phyloP scores from a whole-genome alignment of 2,888 invertebrate species.

The Mythimna impura region DNA sequence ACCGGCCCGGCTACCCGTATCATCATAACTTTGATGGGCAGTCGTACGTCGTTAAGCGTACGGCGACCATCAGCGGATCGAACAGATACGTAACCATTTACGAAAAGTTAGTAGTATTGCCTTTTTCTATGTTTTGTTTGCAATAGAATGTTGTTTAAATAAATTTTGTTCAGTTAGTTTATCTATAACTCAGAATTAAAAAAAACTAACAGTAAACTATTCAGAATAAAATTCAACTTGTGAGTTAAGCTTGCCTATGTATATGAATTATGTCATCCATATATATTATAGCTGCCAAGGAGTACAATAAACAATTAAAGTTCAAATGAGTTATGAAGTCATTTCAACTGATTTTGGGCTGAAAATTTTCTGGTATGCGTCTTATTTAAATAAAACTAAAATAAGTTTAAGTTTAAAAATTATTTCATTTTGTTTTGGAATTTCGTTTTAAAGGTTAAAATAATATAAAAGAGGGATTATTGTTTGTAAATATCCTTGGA shows the following conservation, averaged over 20 bases:
- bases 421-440: too few species aligned
- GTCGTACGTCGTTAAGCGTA: background rate
- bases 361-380: background rate
- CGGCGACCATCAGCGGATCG: background rate
- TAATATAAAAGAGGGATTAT: background rate
- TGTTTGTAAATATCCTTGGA: background rate
- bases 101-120: constrained; percentile 4
- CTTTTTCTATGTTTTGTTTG: background rate
- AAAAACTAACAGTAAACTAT: too few species aligned
- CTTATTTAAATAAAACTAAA: background rate
- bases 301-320: background rate
- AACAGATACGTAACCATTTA: background rate
- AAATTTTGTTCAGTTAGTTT: background rate
- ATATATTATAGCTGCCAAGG: too few species aligned
- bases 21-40: background rate
- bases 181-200: background rate
- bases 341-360: too few species aligned
- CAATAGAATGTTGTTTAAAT: background rate
- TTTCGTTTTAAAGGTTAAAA: constrained; percentile 1
- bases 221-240: too few species aligned
- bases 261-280: too few species aligned
- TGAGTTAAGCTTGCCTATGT: too few species aligned
- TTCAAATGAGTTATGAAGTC: background rate
- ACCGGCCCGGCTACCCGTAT: background rate
- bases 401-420: background rate